These are phyloP conservation scores for Andrena bicolor DNA, from an alignment of 2,888 invertebrate species.

Conservation along the genomic window DNA sequence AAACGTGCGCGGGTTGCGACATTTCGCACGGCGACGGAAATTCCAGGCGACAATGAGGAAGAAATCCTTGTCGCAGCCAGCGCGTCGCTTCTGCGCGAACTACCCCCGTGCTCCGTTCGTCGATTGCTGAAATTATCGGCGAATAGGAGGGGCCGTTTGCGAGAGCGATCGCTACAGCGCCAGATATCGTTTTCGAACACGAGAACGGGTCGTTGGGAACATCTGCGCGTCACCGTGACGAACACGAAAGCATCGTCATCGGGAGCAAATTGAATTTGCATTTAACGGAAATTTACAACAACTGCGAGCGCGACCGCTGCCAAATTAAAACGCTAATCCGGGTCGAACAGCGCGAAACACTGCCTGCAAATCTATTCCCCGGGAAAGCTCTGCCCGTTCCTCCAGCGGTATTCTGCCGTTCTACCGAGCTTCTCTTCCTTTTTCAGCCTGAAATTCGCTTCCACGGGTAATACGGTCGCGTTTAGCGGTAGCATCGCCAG, in stretches of 20 bases:
- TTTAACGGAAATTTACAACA: conserved; percentile 58
- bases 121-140: conserved; percentile 21
- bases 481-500: neutral
- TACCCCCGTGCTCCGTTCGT: no score
- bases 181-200: conserved; percentile 54
- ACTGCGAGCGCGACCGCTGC: conserved; percentile 25
- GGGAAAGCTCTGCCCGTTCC: neutral
- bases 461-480: neutral
- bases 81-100: no score
- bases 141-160: conserved; percentile 33
- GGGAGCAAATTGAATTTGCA: conserved; percentile 65
- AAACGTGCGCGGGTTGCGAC: neutral
- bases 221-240: conserved; percentile 57
- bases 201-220: conserved; percentile 62
- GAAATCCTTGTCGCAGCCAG: neutral
- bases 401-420: neutral
- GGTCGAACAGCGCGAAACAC: conserved; percentile 37
- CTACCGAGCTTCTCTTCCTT: neutral
- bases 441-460: neutral
- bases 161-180: conserved; percentile 38
- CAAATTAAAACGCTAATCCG: conserved; percentile 58
- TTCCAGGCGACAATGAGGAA: neutral
- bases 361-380: neutral
- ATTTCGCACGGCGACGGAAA: neutral
- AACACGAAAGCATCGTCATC: conserved; percentile 44